Evolutionary conservation across 2,797 vertebrate species (phyloP).

Genomic region (Orestias chungarensis): DNA sequence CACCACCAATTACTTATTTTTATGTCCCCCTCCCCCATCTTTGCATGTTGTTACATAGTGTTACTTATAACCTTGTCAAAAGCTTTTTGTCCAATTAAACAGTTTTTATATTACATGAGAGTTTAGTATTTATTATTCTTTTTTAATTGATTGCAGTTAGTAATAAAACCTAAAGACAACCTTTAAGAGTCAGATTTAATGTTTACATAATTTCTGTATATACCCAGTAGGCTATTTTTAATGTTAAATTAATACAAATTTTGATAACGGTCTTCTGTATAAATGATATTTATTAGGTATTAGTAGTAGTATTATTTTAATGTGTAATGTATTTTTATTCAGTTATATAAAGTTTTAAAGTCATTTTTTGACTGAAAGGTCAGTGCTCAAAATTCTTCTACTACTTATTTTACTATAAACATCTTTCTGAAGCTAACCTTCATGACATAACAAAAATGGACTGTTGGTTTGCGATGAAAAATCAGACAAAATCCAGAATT

Average conservation of each 20-base stretch:
- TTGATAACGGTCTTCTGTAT: background rate
- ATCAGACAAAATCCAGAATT: too few species aligned
- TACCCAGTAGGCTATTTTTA: background rate
- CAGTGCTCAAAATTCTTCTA: background rate
- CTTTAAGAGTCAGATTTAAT: background rate
- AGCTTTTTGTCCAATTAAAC: conserved; percentile 22
- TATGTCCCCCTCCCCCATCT: conserved; percentile 11
- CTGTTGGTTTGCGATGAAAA: too few species aligned
- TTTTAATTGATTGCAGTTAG: background rate
- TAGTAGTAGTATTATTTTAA: too few species aligned
- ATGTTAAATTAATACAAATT: background rate
- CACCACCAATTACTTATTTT: conserved; percentile 3
- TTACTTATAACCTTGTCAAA: conserved; percentile 31
- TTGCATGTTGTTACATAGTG: conserved; percentile 36
- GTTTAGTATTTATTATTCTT: background rate
- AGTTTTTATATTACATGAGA: background rate
- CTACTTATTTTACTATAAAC: conserved; percentile 9
- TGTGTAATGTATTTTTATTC: too few species aligned
- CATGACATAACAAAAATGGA: background rate
- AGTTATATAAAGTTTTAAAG: too few species aligned
- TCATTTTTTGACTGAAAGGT: background rate
- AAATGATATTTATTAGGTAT: too few species aligned
- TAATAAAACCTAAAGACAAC: background rate
- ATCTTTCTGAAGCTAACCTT: background rate
- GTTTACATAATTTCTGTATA: background rate